These are phyloP conservation scores for Apistogramma diplotaenia DNA, from an alignment of 2,113 vertebrate genomes.

Conservation along the genomic window DNA sequence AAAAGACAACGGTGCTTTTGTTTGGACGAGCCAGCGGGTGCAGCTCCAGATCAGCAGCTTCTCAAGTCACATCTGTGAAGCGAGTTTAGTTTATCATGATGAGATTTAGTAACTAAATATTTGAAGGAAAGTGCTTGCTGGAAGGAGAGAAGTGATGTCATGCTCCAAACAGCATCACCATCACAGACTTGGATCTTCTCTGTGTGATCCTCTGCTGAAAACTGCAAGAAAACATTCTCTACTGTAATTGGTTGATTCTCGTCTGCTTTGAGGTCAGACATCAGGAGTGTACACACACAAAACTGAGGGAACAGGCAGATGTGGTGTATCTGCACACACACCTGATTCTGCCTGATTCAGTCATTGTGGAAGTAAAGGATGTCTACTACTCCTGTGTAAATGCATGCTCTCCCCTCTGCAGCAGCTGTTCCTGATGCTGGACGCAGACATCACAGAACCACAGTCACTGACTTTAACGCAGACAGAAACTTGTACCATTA, in stretches of 20 bases:
- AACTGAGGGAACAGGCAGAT: background rate
- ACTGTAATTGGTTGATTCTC: background rate
- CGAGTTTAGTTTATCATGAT: slow-evolving; percentile 13
- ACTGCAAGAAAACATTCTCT: background rate
- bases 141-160: slow-evolving; percentile 31
- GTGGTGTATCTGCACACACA: background rate
- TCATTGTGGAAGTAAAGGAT: background rate
- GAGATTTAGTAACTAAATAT: slow-evolving; percentile 19
- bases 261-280: background rate
- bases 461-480: background rate
- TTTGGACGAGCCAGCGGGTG: background rate
- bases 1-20: slow-evolving; percentile 1
- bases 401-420: background rate
- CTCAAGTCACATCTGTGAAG: slow-evolving; percentile 29
- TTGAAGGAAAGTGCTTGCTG: background rate
- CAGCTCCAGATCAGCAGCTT: background rate
- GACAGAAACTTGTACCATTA: background rate
- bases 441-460: background rate
- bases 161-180: background rate
- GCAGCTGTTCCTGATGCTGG: background rate
- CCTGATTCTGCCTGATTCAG: background rate
- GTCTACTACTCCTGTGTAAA: background rate
- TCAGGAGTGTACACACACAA: background rate
- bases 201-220: background rate
- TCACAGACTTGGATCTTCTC: background rate